Base-by-base conservation (phyloP, 2,888 invertebrate species). In the Euphydryas editha region DNA sequence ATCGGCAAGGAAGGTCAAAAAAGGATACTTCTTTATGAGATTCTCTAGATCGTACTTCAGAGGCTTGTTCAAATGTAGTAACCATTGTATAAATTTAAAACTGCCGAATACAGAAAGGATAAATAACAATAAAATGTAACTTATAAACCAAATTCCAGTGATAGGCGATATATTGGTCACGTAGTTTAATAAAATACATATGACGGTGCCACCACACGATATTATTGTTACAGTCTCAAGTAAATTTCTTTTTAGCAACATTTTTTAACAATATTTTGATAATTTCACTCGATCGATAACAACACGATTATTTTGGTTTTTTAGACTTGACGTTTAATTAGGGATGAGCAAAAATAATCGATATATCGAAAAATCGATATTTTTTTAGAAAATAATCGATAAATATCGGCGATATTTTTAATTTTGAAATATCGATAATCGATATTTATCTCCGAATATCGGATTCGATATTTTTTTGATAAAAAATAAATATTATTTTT, bases 41-140 rank as follows among this genome's bases (percentile, higher is more conserved):
- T 59, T 73, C 1, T 86, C 84, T n/a, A 88, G 70, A 74, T 93
- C 87, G 75, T 89, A 90, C 67, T 88, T 88, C 30, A 94, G 57
- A 7, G 94, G 94, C 74, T 92, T 93, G 72, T 93, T 94, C 68
- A 93, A 82, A 72, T 84, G 85, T 59, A 94, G 78, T 64, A 94
- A 76, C 85, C 90, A 93, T 76, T 94, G 93, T 30, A 94, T 87
- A 76, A 88, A 85, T 73, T 90, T 87, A 76, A 94, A 93, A 80
- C 94, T 93, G 51, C 92, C 67, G 73, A 88, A 87, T 56, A 94
- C 76, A 2, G 94, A 90, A 0, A 83, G 68, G 44, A 93, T 75
- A 80, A 93, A 93, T 49, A 93, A 70, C 44, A 81, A 62, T 55
- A 91, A 44, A 63, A 90, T 72, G 72, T 93, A 93, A 51, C 88